Evolutionary conservation across 2,113 vertebrate genomes (phyloP).

Genomic region (Orycteropus afer): DNA sequence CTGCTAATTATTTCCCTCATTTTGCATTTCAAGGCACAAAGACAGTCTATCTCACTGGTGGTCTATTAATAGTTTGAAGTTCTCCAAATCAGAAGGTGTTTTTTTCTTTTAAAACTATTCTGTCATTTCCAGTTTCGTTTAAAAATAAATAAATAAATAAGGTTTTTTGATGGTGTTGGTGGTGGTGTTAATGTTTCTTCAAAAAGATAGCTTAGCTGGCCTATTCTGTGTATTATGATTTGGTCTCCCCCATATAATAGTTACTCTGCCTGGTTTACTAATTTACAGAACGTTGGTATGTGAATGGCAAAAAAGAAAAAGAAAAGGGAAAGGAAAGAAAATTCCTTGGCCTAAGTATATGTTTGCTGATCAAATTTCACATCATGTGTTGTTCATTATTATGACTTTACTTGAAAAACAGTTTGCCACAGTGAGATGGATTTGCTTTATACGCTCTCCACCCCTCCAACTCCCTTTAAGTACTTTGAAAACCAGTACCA

Average conservation of each 20-base stretch:
- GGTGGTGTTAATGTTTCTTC: conserved; percentile 51
- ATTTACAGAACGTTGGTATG: conserved; percentile 87
- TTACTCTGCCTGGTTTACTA: conserved; percentile 82
- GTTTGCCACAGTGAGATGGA: conserved; percentile 87
- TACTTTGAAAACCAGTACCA: conserved; percentile 80
- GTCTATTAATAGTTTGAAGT: conserved; percentile 65
- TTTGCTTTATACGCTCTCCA: conserved; percentile 82
- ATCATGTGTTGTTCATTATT: conserved; percentile 92
- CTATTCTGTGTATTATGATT: conserved; percentile 49
- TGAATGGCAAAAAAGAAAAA: conserved; percentile 84
- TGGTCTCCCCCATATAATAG: conserved; percentile 57
- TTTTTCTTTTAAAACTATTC: conserved; percentile 58
- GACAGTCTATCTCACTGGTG: conserved; percentile 69
- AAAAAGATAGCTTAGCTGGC: conserved; percentile 62
- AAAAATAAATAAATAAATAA: neutral
- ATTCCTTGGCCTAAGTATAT: conserved; percentile 88
- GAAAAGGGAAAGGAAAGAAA: conserved; percentile 84
- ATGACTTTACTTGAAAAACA: conserved; percentile 88
- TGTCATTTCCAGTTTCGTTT: conserved; percentile 74
- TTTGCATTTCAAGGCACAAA: conserved; percentile 77
- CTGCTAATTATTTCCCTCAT: conserved; percentile 82
- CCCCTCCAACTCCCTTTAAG: conserved; percentile 78
- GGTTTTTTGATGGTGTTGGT: neutral
- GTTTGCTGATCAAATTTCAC: conserved; percentile 91
- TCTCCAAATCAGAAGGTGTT: conserved; percentile 66